Percentiles rank a stretch among this genome's conserved stretches.
Evolutionary conservation across 2,797 vertebrate species (phyloP).

Genomic region (Hydrolagus colliei): DNA sequence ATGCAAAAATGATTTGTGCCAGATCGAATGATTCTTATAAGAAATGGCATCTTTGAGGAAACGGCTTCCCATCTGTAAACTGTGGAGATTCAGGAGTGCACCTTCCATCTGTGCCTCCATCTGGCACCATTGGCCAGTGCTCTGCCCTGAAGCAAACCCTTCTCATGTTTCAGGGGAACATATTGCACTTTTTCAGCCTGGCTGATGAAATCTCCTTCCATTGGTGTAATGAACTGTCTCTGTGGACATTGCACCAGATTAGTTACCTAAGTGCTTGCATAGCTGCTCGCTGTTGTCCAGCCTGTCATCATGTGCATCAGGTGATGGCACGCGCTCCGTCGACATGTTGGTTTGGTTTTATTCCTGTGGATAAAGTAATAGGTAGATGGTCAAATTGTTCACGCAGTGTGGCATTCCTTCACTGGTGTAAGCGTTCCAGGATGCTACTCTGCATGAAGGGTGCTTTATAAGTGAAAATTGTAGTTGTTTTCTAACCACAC

Average conservation of each 20-base stretch:
- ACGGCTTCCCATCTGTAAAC: not conserved
- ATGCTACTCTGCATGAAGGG: too few species aligned
- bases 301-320: slow-evolving; percentile 62
- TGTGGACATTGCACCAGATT: slow-evolving; percentile 37
- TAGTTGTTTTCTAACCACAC: too few species aligned
- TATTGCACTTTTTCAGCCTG: slow-evolving; percentile 38
- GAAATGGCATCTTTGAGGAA: not conserved
- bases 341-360: slow-evolving; percentile 53
- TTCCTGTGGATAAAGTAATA: not conserved
- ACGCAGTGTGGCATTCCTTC: too few species aligned
- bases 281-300: slow-evolving; percentile 53
- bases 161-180: slow-evolving; percentile 44
- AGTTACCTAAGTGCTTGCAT: slow-evolving; percentile 60
- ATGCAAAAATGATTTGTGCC: not conserved
- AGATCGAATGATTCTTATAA: not conserved
- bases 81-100: slow-evolving; percentile 7
- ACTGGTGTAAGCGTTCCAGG: too few species aligned
- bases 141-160: slow-evolving; percentile 49
- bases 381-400: not conserved
- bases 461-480: too few species aligned
- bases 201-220: slow-evolving; percentile 25
- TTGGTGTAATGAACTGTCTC: slow-evolving; percentile 35
- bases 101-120: slow-evolving; percentile 49
- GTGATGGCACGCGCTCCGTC: slow-evolving; percentile 60
- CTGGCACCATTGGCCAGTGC: slow-evolving; percentile 44